phyloP scores from a whole-genome alignment of 2,797 vertebrate genomes.

The Syncerus caffer region DNA sequence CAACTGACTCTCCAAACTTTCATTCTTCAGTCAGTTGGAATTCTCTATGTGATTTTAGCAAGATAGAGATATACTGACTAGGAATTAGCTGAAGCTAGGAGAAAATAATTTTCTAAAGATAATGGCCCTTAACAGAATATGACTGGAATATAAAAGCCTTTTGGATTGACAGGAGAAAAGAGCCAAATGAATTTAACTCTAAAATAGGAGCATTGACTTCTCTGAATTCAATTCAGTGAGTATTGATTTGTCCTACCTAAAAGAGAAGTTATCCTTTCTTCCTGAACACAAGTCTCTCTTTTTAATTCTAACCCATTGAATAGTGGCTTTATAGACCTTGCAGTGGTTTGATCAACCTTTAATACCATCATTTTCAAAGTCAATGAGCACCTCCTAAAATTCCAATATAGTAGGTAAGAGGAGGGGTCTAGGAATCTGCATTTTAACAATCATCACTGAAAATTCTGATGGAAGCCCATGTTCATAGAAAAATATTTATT shows the following conservation, averaged over 20 bases:
- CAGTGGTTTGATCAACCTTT: background rate
- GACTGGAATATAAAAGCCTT: conserved; percentile 26
- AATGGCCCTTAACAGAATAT: conserved; percentile 20
- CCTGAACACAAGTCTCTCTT: conserved; percentile 36
- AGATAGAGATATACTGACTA: background rate
- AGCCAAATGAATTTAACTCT: conserved; percentile 45
- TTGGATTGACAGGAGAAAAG: background rate
- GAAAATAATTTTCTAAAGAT: conserved; percentile 39
- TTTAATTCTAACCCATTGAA: background rate
- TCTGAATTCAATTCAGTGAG: conserved; percentile 50
- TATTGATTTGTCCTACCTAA: conserved; percentile 51
- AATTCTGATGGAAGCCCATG: background rate
- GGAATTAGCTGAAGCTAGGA: background rate
- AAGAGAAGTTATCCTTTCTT: conserved; percentile 43
- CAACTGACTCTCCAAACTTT: background rate
- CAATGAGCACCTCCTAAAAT: background rate
- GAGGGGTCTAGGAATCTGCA: background rate
- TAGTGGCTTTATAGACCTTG: background rate
- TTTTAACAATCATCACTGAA: background rate
- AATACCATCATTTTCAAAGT: conserved; percentile 3
- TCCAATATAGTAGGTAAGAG: background rate
- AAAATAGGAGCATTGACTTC: conserved; percentile 22
- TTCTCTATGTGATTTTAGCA: background rate
- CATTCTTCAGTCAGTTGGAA: background rate
- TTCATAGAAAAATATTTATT: background rate